phyloP scores from a whole-genome alignment of 2,797 vertebrate genomes.

The Alouatta caraya region DNA sequence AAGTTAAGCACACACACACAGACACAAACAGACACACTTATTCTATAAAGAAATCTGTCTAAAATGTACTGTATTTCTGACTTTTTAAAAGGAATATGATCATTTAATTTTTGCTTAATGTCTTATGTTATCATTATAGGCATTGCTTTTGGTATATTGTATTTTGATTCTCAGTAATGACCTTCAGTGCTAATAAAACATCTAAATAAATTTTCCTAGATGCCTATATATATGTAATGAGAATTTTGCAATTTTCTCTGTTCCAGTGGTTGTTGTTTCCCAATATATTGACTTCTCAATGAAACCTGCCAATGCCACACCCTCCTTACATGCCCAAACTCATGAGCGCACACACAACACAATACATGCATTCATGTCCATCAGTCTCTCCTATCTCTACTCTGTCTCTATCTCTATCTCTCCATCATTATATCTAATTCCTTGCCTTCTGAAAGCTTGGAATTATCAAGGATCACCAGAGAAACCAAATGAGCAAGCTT shows the following conservation, averaged over 20 bases:
- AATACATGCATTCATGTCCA: neutral
- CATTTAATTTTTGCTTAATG: neutral
- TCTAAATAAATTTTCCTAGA: neutral
- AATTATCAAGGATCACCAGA: neutral
- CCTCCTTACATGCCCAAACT: neutral
- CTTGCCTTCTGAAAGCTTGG: neutral
- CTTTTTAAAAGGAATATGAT: neutral
- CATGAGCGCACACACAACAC: neutral
- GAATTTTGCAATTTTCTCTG: neutral
- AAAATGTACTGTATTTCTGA: neutral
- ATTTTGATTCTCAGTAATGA: neutral
- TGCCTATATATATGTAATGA: neutral
- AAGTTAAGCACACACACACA: neutral
- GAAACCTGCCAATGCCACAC: neutral
- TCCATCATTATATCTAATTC: neutral
- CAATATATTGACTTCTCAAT: neutral
- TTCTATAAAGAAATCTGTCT: neutral
- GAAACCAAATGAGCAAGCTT: neutral
- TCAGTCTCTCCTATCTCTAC: neutral
- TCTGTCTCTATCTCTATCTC: neutral
- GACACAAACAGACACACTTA: neutral
- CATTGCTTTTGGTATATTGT: neutral
- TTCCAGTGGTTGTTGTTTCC: neutral
- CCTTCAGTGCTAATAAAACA: neutral
- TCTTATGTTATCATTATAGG: neutral